Base-by-base conservation (phyloP, 2,888 invertebrate species). In the Xylota segnis region DNA sequence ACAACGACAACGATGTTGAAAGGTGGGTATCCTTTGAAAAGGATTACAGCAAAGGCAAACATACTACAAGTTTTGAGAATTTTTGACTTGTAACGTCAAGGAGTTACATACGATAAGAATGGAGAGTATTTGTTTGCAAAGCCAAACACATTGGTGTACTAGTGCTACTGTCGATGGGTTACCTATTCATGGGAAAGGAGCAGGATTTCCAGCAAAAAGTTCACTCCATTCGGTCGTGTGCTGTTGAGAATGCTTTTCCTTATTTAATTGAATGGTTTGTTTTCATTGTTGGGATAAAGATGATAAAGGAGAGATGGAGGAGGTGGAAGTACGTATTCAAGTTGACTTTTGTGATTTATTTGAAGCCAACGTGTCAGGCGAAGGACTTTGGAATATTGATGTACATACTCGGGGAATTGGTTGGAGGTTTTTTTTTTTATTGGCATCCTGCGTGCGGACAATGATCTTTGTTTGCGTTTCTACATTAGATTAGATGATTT, bases 221-320 rank as follows among this genome's bases (percentile, higher is more conserved):
- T 82, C 18, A 2, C 29, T 82, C 56, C 63, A 75, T 70, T 82
- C 82, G 63, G 54, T 61, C 58, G 58, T 77, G 71, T 52, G 74
- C 43, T 83, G 77, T 58, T 77, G 71, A 59, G 45, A 72, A 66
- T 77, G 45, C 43, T 18, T 77, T 77, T 71, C 72, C 45, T 77
- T 66, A 77, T 77, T 71, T 72, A 83, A 83, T 77, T 83, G 72
- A 77, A 77, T 71, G 83, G 77, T 72, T 83, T 77, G 77, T 52
- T 77, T 77, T 61, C 83, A 66, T 59, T 71, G 72, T 59, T 32
- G 23, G 50, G n/a, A 54, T 61, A 54, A 37, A 81, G 58, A 52
- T 74, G 52, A 81, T 74, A 43, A 37, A 58, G 12, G 18, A 18
- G 16, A 32, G 32, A 14, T 47, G 63, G 34, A 4, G 34, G 0